Percentiles rank a stretch among this genome's conserved stretches.
Evolutionary conservation across 2,113 vertebrate genomes (phyloP).

Genomic region (Poecilia latipinna): DNA sequence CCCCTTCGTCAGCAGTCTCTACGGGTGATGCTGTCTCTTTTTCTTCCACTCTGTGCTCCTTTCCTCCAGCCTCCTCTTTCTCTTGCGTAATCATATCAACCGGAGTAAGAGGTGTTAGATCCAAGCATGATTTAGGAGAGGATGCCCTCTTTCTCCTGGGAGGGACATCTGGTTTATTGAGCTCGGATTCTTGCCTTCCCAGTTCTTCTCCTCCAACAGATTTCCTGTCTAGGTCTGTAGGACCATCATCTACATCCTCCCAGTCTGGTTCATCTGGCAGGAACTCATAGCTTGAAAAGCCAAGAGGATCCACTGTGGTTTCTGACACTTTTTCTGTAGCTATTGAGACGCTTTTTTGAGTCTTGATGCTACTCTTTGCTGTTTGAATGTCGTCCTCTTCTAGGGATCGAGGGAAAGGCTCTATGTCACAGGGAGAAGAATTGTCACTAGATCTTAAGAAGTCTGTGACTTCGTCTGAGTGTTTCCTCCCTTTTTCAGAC

Average conservation of each 20-base stretch:
- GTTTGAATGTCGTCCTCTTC: constrained; percentile 30
- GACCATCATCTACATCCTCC: constrained; percentile 36
- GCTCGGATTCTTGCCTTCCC: constrained; percentile 23
- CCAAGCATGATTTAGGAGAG: constrained; percentile 60
- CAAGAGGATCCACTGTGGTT: constrained; percentile 27
- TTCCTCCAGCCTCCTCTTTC: constrained; percentile 32
- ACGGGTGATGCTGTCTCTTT: constrained; percentile 62
- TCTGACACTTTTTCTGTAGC: constrained; percentile 19
- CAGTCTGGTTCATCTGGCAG: constrained; percentile 52
- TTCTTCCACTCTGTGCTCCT: constrained; percentile 62
- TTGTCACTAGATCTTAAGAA: constrained; percentile 72
- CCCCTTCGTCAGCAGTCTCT: constrained; percentile 61
- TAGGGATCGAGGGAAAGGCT: constrained; percentile 30
- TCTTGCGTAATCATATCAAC: constrained; percentile 40
- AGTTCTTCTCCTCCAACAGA: constrained; percentile 1
- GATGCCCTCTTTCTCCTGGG: constrained; percentile 57
- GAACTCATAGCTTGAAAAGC: constrained; percentile 46
- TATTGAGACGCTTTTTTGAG: constrained; percentile 32
- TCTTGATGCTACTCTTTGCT: constrained; percentile 39
- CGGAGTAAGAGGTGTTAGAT: constrained; percentile 71
- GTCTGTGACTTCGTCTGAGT: constrained; percentile 70
- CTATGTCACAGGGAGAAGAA: constrained; percentile 73
- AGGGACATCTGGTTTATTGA: constrained; percentile 37
- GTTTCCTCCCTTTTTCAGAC: constrained; percentile 21
- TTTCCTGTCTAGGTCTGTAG: background rate